Base-by-base conservation (phyloP, 35 echinoderm and acorn worm genomes). In the Acanthaster planci region DNA sequence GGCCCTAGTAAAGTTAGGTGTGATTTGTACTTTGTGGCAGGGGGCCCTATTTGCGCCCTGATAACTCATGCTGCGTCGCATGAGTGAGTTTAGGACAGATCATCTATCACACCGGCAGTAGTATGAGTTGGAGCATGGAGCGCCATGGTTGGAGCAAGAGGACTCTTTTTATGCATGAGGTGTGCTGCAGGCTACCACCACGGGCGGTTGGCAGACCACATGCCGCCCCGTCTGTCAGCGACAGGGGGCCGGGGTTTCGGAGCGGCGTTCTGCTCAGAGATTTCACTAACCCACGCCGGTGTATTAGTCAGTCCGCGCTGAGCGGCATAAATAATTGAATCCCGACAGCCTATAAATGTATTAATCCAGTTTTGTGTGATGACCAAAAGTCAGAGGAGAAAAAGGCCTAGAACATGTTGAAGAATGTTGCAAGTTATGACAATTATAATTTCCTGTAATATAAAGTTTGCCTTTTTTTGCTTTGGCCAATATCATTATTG, bases 141-240 rank as follows among this genome's bases (percentile, higher is more conserved):
- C n/a, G n/a, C n/a, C n/a, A n/a, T n/a, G n/a, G n/a, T n/a, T n/a
- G n/a, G n/a, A n/a, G n/a, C n/a, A n/a, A n/a, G n/a, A n/a, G 64
- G 64, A 27, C 14, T 29, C 30, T 72, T 72, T 72, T 72, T 72
- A 72, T 72, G 64, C 64, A 12, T 72, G 64, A 72, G 34, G 64
- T 72, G 10, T 2, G 64, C 34, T 72, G 18, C 4, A 67, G 16
- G 59, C 59, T 31, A 67, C 8, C 59, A 67, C 26, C 34, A 72
- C 34, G 64, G 64, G 26, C 26, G 64, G 64, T 72, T 31, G 57
- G 64, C 34, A 72, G 64, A 72, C 64, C 64, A 10, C 0, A 29
- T 72, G 64, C 34, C 64, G 64, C 64, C 64, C 34, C 26, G 64
- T 72, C 64, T 72, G 1, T 72, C 64, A 72, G 64, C 64, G 64